Base-by-base conservation (phyloP, 2,888 invertebrate species). In the Panzeria rudis region DNA sequence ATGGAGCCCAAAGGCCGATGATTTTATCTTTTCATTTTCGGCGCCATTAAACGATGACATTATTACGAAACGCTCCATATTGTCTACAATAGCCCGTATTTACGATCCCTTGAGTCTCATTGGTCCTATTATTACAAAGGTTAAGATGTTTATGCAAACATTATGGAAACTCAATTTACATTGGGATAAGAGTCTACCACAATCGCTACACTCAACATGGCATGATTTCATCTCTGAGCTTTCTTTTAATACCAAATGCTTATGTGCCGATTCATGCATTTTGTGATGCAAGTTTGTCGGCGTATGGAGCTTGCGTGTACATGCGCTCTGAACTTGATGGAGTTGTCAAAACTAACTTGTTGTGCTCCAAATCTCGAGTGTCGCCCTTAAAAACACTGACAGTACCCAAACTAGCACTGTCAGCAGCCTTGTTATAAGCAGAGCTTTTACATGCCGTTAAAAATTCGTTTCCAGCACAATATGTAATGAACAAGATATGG, bases 371-470 rank as follows among this genome's bases (percentile, higher is more conserved):
- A 6, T 78, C 82, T 0, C 47, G 64, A 52, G 85, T 82, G 17
- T 17, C 82, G 6, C 52, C 69, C 3, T 38, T 78, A 32, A 85
- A 85, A 17, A 47, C 64, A 1, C 66, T 84, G 0, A 81, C 86
- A 7, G 76, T 87, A 20, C 86, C 86, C 2, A 87, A 86, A 54
- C 52, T 87, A 4, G 83, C 86, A 25, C 41, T 87, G 4, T 80
- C 75, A n/a, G 85, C 81, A 9, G 81, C 86, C 2, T 44, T 62
- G 6, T 35, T 84, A 1, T 23, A 41, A 38, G 20, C 61, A 1
- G 61, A 62, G 4, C 13, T 62, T 6, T 20, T 41, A 0, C 38
- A 52, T n/a, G 20, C 13, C 3, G 47, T 68, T n/a, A 0, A 20
- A 11, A 56, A n/a, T 15, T 56, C 44, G 0, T 56, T 35, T 32